Base-by-base conservation (phyloP, 2,797 vertebrate species). In the Phaenicophaeus curvirostris region DNA sequence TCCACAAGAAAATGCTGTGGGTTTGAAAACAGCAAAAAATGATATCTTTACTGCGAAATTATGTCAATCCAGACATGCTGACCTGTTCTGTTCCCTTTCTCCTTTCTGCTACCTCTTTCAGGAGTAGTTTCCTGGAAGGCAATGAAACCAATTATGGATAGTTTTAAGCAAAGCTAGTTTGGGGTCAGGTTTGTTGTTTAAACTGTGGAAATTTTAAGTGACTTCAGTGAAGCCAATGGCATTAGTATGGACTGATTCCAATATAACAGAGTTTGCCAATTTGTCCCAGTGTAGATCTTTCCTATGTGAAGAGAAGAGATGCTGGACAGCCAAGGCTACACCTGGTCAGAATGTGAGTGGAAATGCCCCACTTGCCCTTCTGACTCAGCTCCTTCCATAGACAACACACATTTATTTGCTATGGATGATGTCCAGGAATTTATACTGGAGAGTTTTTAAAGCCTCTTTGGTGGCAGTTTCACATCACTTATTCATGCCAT, bases 361-460 rank as follows among this genome's bases (percentile, higher is more conserved):
- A 68, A 94, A 55, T 39, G 53, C 3, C 13, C 28, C n/a, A 39
- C 31, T 53, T 81, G 24, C 11, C 41, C 30, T 85, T 65, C 48
- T 59, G 50, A 19, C 25, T 73, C 72, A 44, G 54, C 30, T 76
- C 14, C 54, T 89, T 81, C 46, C 35, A 57, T 2, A 5, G 66
- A 39, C 39, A 62, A 35, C 17, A 86, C 37, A 89, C 28, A 10
- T 73, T 65, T 53, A 77, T 89, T 88, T 12, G 8, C 44, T 88
- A 35, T 41, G 39, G 33, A 61, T 74, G 30, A 90, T 25, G 15
- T 53, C 37, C 80, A 71, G 51, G 27, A 75, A 71, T 35, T 39
- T 62, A 87, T 71, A 81, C n/a, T 76, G 41, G 46, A 53, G 88
- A 77, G 13, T 55, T 94, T 88, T 83, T 35, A 50, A 86, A 92